Conservation (phyloP, 2,888 invertebrate species). For the Cerceris rybyensis region DNA sequence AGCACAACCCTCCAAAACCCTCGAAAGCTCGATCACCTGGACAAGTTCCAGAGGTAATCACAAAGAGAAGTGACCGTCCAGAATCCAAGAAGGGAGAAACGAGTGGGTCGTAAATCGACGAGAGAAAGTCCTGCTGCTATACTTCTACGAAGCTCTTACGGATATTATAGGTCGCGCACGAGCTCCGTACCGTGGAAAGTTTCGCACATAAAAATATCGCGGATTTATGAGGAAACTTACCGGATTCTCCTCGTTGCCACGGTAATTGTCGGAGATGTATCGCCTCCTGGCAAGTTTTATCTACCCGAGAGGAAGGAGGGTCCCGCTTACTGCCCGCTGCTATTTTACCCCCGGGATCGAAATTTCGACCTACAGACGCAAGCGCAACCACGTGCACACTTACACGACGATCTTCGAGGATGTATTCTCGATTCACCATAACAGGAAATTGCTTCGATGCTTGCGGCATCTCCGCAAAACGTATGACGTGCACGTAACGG, state of each 20-base stretch:
- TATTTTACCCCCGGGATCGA: conserved; percentile 56
- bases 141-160: conserved; percentile 56
- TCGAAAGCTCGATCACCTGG: conserved; percentile 63
- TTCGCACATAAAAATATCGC: conserved; percentile 75
- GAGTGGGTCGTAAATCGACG: conserved; percentile 62
- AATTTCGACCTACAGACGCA: conserved; percentile 42
- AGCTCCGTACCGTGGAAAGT: conserved; percentile 61
- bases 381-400: neutral
- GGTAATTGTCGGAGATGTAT: conserved; percentile 76
- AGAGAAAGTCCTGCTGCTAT: conserved; percentile 37
- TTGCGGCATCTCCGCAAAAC: conserved; percentile 33
- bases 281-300: conserved; percentile 70
- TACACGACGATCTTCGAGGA: conserved; percentile 3
- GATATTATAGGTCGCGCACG: conserved; percentile 66
- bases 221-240: conserved; percentile 76
- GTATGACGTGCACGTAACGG: neutral
- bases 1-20: conserved; percentile 55
- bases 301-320: conserved; percentile 47
- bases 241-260: conserved; percentile 63
- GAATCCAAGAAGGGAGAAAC: conserved; percentile 25
- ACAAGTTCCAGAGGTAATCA: conserved; percentile 62
- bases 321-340: conserved; percentile 35
- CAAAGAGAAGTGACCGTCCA: conserved; percentile 50
- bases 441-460: conserved; percentile 54
- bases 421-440: conserved; percentile 41